These are phyloP conservation scores for Trichogramma dendrolimi DNA, from an alignment of 2,888 invertebrate species.

Conservation along the genomic window DNA sequence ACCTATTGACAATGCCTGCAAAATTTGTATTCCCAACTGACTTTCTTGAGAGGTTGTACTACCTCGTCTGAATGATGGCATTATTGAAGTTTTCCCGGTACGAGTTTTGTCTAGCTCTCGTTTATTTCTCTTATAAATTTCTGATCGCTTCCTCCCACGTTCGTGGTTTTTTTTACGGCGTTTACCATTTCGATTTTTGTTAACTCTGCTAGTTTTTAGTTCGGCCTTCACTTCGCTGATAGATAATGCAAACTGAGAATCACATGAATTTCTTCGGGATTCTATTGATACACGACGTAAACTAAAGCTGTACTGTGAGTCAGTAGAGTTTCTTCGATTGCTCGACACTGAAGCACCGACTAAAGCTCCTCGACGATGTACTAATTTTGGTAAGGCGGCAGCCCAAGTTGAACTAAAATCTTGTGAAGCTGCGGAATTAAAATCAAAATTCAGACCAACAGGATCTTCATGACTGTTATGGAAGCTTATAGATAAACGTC, in stretches of 20 bases:
- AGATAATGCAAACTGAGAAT: slow-evolving; percentile 81
- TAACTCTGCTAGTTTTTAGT: slow-evolving; percentile 51
- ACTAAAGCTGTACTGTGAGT: slow-evolving; percentile 69
- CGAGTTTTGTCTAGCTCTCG: slow-evolving; percentile 49
- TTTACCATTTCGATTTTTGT: slow-evolving; percentile 42
- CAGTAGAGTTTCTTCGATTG: slow-evolving; percentile 57
- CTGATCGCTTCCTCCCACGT: slow-evolving; percentile 34
- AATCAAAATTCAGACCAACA: slow-evolving; percentile 71
- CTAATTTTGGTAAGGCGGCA: slow-evolving; percentile 81
- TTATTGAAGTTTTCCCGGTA: slow-evolving; percentile 35
- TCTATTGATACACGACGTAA: slow-evolving; percentile 80
- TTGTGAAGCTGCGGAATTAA: slow-evolving; percentile 73
- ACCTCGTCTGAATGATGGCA: slow-evolving; percentile 53
- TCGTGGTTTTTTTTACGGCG: slow-evolving; percentile 48
- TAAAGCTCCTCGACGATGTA: slow-evolving; percentile 79
- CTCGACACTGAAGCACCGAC: slow-evolving; percentile 59
- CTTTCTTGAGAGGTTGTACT: slow-evolving; percentile 81
- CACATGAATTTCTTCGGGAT: slow-evolving; percentile 80
- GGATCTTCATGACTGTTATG: slow-evolving; percentile 87
- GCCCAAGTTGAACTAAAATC: slow-evolving; percentile 91
- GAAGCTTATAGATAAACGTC: slow-evolving; percentile 81
- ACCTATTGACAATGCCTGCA: slow-evolving; percentile 61
- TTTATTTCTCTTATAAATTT: slow-evolving; percentile 24
- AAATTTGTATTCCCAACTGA: slow-evolving; percentile 68
- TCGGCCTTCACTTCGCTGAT: slow-evolving; percentile 71